Evolutionary conservation across 2,888 invertebrate genomes (phyloP).

Genomic region (Mesorhabditis belari): DNA sequence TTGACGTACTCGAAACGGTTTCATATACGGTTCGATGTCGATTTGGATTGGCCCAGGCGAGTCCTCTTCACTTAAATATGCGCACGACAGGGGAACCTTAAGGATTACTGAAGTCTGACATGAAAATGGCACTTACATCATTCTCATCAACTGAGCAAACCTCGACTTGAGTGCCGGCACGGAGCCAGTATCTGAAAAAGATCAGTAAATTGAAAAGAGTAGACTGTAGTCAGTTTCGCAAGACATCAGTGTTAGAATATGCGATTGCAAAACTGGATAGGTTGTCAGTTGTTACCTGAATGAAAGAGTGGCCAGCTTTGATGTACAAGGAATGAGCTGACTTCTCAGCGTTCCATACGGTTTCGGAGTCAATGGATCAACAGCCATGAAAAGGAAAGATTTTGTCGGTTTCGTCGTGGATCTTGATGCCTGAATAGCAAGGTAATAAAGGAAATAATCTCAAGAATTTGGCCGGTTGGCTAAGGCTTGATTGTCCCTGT

Average conservation of each 20-base stretch:
- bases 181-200: conserved; percentile 47
- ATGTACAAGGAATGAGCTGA: conserved; percentile 45
- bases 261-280: not conserved
- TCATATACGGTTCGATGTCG: conserved; percentile 43
- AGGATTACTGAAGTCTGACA: no score
- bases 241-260: not conserved
- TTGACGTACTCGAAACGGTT: conserved; percentile 38
- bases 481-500: no score
- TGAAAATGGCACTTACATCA: conserved; percentile 35
- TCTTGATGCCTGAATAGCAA: not conserved
- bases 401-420: conserved; percentile 27
- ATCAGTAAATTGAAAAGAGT: no score
- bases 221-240: no score
- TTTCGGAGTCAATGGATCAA: conserved; percentile 44
- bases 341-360: conserved; percentile 41
- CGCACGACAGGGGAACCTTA: no score
- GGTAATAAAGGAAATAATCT: no score
- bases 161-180: conserved; percentile 47
- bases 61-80: no score
- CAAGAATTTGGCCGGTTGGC: no score
- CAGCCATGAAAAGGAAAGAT: conserved; percentile 44
- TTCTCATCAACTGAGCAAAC: conserved; percentile 47
- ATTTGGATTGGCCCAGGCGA: no score
- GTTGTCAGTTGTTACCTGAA: conserved; percentile 24
- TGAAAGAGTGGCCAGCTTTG: conserved; percentile 35